phyloP scores from a whole-genome alignment of 2,797 vertebrate species.

The Eidolon dupreanum region DNA sequence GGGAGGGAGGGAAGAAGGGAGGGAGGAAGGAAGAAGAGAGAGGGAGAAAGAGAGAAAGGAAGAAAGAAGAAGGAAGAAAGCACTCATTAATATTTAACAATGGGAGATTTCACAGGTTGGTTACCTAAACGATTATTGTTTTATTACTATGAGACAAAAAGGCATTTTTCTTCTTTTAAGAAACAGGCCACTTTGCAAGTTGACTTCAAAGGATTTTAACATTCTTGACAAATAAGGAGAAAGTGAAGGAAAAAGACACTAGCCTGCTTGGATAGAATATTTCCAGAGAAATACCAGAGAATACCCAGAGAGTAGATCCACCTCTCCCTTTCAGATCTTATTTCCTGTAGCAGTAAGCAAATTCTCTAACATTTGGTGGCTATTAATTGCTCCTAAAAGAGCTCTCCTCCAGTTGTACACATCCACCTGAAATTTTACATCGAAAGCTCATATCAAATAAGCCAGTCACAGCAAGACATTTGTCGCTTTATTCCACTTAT shows the following conservation, averaged over 20 bases:
- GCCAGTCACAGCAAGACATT: not conserved
- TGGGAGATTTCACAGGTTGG: not conserved
- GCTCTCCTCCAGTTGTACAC: not conserved
- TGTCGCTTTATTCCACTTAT: not conserved
- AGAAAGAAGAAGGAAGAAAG: not conserved
- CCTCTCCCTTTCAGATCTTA: not conserved
- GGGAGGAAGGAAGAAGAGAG: too few relatives aligned
- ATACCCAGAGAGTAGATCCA: not conserved
- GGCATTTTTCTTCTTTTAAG: not conserved
- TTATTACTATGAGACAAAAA: not conserved
- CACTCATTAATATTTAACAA: not conserved
- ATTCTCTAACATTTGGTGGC: not conserved
- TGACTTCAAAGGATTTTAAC: not conserved
- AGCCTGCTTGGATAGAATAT: not conserved
- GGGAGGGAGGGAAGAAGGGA: too few relatives aligned
- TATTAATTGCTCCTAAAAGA: not conserved
- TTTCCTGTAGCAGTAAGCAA: not conserved
- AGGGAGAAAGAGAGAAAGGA: too few relatives aligned
- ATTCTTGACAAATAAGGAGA: not conserved
- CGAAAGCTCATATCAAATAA: not conserved
- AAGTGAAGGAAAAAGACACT: not conserved
- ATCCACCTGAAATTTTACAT: not conserved
- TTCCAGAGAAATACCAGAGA: not conserved
- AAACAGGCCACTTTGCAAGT: not conserved
- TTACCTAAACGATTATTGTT: not conserved